Conservation (phyloP, 2,113 vertebrate species). For the Neotoma lepida region DNA sequence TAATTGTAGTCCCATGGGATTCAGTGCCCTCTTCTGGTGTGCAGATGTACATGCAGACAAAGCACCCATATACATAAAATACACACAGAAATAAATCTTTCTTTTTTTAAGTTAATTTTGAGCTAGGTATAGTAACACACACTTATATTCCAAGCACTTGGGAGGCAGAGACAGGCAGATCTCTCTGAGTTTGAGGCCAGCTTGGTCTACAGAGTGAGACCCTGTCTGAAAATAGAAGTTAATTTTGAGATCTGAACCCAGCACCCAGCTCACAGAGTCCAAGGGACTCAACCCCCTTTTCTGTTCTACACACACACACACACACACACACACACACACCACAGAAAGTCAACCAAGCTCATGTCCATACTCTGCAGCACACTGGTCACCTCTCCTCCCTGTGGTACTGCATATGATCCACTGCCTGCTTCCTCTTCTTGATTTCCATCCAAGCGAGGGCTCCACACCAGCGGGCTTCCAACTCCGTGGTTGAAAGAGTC, state of each 20-base stretch:
- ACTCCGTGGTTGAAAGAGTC: conserved; percentile 89
- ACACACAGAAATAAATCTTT: not conserved
- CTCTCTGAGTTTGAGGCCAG: not conserved
- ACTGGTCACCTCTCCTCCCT: not conserved
- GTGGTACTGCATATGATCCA: not conserved
- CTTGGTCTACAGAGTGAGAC: not conserved
- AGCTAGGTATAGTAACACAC: not conserved
- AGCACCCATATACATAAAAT: not conserved
- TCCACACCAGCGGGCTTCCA: conserved; percentile 94
- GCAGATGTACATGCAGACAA: not conserved
- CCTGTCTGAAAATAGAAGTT: not conserved
- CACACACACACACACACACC: not conserved
- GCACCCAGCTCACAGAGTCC: not conserved
- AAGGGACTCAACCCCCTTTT: not conserved
- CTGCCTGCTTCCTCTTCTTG: conserved; percentile 92
- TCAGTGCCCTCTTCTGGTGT: not conserved
- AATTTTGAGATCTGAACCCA: not conserved
- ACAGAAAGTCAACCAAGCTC: not conserved
- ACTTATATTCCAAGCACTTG: not conserved
- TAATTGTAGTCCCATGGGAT: not conserved
- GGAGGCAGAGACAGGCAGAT: not conserved
- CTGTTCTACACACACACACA: not conserved
- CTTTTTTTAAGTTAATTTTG: not conserved
- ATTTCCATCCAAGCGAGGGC: conserved; percentile 90
- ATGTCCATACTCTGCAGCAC: not conserved